Evolutionary conservation across 2,113 vertebrate species (phyloP).

Genomic region (Sylvia atricapilla): DNA sequence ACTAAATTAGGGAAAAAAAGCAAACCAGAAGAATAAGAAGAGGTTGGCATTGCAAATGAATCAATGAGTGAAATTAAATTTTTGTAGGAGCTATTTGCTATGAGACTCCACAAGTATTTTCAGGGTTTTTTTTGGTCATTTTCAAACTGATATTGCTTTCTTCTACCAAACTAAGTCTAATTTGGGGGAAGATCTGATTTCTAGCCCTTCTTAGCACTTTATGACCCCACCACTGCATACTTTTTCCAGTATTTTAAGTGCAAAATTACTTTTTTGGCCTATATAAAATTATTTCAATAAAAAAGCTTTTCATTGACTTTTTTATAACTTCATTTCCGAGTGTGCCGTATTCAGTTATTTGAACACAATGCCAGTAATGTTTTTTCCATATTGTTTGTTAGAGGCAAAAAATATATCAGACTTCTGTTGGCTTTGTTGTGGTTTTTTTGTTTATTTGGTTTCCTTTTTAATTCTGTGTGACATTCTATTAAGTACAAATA

Average conservation of each 20-base stretch:
- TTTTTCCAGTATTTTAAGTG: neutral
- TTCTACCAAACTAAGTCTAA: neutral
- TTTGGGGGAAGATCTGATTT: neutral
- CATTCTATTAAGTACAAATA: neutral
- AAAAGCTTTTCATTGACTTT: neutral
- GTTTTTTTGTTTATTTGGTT: neutral
- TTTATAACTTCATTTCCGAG: neutral
- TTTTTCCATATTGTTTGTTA: neutral
- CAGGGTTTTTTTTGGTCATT: neutral
- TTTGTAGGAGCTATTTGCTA: neutral
- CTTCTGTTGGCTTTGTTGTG: neutral
- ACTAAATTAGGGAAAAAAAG: neutral
- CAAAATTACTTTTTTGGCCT: neutral
- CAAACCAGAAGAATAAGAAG: neutral
- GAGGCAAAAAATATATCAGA: neutral
- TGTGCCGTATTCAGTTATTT: neutral
- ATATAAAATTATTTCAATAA: neutral
- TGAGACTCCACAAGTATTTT: neutral
- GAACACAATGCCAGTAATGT: neutral
- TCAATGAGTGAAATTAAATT: neutral
- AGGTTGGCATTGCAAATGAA: neutral
- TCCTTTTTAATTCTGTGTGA: neutral
- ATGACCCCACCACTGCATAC: accelerated
- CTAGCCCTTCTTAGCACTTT: neutral
- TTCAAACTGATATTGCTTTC: neutral